Evolutionary conservation across 1,140 invertebrate species (phyloP), one percentile per base, ranked within the genome.

Genomic region (Dreissena polymorpha): DNA sequence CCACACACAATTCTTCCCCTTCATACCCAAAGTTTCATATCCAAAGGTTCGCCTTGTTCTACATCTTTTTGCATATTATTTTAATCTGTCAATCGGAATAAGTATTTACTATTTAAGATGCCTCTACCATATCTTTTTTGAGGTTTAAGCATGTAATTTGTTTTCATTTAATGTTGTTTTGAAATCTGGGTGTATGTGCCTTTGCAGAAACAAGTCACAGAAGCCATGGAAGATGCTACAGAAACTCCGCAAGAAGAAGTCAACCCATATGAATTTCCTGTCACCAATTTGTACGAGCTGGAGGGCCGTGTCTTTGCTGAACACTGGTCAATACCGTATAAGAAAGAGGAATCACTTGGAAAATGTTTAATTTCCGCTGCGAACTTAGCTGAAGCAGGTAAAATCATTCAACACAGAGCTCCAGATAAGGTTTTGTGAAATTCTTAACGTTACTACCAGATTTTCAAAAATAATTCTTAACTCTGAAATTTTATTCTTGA

Each of bases 281-380:
- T 93, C 53, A 93, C 93, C n/a, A 93, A 94, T 86, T 86, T 94
- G 53, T 94, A 94, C 91, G 94, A 94, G 86, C 89, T 94, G 16
- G 94, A 94, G 86, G 90, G 91, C n/a, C 87, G 94, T 63, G 94
- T 94, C 27, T 94, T 94, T 90, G 93, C 93, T n/a, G 94, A 94
- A 76, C 91, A 93, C 63, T 94, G 94, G 94, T 94, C 93, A n/a
- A 94, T 94, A 75, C 94, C 94, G 16, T 94, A 94, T 87, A 94
- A 94, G 79, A 92, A 92, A 84, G 94, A 94, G 78, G 94, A 94
- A 87, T 94, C 93, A 29, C 85, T 94, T 12, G 94, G 94, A 23
- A 94, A 93, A 88, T 94, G 94, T 88, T 87, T 94, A 21, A 69
- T 93, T 67, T 91, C 94, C 69, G 92, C 94, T 67, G 92, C 92